These are phyloP conservation scores for Melieria omissa DNA, from an alignment of 2,888 invertebrate genomes.

Conservation along the genomic window DNA sequence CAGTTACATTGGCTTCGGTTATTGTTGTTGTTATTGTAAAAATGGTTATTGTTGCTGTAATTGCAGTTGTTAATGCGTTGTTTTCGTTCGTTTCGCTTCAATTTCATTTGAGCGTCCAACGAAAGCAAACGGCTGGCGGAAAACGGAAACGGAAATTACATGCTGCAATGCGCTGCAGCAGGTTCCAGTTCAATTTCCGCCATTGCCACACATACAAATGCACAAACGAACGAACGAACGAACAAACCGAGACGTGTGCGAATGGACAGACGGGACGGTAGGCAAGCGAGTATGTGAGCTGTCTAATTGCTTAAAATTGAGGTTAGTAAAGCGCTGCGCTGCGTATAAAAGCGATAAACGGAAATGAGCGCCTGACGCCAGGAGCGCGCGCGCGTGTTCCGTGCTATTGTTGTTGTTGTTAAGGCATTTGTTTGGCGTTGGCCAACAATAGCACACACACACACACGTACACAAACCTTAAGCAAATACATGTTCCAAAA, in stretches of 20 bases:
- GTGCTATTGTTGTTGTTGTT: conserved; percentile 7
- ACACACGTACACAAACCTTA: too few relatives aligned
- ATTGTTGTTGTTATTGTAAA: too few relatives aligned
- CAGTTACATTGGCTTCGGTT: background rate
- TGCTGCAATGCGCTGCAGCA: conserved; percentile 8
- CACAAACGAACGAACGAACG: background rate
- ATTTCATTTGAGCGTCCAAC: background rate
- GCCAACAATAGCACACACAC: too few relatives aligned
- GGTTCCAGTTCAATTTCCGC: conserved; percentile 3
- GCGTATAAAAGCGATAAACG: background rate
- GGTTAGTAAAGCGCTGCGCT: conserved; percentile 7
- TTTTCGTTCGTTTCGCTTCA: background rate
- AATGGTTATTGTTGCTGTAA: background rate
- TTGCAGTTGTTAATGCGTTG: background rate
- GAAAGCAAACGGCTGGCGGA: background rate
- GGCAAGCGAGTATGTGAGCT: background rate
- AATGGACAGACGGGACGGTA: background rate
- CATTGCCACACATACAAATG: conserved; percentile 12
- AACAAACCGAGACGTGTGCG: background rate
- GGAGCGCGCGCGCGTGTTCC: too few relatives aligned
- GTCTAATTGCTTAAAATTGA: background rate
- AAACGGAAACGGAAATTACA: conserved; percentile 25
- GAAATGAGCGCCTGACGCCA: too few relatives aligned
- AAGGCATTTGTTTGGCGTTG: conserved; percentile 10
- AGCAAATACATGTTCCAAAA: too few relatives aligned